Percentiles rank a stretch among this genome's conserved stretches.
These are phyloP conservation scores for Phrynocephalus vlangalii DNA, from an alignment of 2,797 vertebrate species.

Conservation along the genomic window DNA sequence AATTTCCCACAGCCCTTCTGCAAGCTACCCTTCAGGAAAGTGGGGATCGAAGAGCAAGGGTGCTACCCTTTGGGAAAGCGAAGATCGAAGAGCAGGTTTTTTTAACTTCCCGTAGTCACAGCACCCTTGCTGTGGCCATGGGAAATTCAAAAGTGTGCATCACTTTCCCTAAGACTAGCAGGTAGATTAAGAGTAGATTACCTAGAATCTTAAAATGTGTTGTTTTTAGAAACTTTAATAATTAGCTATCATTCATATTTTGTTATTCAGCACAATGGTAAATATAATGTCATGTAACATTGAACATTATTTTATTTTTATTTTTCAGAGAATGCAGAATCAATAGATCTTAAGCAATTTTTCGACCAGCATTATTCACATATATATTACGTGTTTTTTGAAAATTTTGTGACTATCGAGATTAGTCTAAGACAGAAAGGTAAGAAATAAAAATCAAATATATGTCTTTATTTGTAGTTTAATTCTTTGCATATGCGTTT, in stretches of 20 bases:
- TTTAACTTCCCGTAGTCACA: too few relatives aligned
- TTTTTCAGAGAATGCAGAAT: conserved; percentile 93
- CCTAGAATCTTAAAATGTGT: background rate
- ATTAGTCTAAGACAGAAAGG: conserved; percentile 98
- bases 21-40: too few relatives aligned
- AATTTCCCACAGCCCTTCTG: too few relatives aligned
- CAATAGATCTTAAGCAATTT: conserved; percentile 96
- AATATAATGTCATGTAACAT: background rate
- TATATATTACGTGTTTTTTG: conserved; percentile 99
- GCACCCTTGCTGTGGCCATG: too few relatives aligned
- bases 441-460: conserved; percentile 66
- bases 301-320: conserved; percentile 56
- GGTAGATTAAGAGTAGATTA: background rate
- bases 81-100: too few relatives aligned
- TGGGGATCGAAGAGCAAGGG: too few relatives aligned
- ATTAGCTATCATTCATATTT: background rate
- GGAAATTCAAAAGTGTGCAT: too few relatives aligned
- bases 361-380: conserved; percentile 97
- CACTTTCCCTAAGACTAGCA: too few relatives aligned
- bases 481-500: background rate
- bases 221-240: background rate
- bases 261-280: background rate
- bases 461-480: background rate
- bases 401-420: conserved; percentile 99
- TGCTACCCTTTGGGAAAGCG: too few relatives aligned